These are phyloP conservation scores for Limnephilus lunatus DNA, from an alignment of 2,888 invertebrate genomes.

Conservation along the genomic window DNA sequence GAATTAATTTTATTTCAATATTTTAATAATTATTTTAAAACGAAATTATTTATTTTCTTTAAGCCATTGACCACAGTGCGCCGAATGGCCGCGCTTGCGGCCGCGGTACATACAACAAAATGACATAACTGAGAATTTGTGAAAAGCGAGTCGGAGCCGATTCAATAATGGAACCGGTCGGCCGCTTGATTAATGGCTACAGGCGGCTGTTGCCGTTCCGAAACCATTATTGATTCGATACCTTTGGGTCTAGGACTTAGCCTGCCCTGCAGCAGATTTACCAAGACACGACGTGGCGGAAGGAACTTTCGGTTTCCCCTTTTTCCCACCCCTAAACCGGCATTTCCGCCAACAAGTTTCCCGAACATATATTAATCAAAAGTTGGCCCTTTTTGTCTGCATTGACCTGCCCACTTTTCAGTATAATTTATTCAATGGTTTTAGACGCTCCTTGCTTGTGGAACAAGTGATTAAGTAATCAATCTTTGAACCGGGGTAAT, in stretches of 20 bases:
- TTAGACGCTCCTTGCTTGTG: neutral
- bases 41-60: neutral
- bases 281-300: slow-evolving; percentile 41
- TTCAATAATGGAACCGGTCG: slow-evolving; percentile 56
- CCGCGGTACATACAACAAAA: slow-evolving; percentile 36
- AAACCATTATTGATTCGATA: slow-evolving; percentile 56
- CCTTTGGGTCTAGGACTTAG: slow-evolving; percentile 44
- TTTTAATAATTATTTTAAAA: too few relatives aligned
- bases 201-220: slow-evolving; percentile 42
- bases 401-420: slow-evolving; percentile 33
- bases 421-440: slow-evolving; percentile 31
- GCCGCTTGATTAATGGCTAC: slow-evolving; percentile 57
- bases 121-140: slow-evolving; percentile 55
- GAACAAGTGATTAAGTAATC: neutral
- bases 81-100: neutral
- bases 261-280: slow-evolving; percentile 49
- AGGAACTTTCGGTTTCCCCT: slow-evolving; percentile 46
- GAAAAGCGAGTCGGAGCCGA: slow-evolving; percentile 55
- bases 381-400: slow-evolving; percentile 55
- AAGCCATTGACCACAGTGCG: neutral
- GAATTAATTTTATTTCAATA: too few relatives aligned
- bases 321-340: neutral
- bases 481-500: neutral
- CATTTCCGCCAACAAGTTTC: slow-evolving; percentile 42
- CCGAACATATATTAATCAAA: slow-evolving; percentile 54